Evolutionary conservation across 2,113 vertebrate genomes (phyloP).

Genomic region (Sceloporus undulatus): DNA sequence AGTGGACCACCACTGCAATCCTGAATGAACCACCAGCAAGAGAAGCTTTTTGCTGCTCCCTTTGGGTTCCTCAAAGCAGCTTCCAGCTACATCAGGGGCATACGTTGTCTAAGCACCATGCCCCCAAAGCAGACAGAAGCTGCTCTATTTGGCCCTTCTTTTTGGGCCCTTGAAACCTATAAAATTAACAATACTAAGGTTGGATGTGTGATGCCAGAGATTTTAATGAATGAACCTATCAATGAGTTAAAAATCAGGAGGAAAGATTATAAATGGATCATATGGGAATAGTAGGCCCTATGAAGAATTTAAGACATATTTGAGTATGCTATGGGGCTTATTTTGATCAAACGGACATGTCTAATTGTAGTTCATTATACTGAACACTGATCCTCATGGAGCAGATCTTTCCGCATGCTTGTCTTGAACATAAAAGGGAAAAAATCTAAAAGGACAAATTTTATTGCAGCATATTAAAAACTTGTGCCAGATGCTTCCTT

Average conservation of each 20-base stretch:
- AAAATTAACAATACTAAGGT: not conserved
- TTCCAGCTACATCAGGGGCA: no score
- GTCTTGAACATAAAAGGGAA: not conserved
- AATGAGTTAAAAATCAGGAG: not conserved
- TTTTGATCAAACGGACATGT: not conserved
- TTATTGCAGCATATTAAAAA: conserved; percentile 60
- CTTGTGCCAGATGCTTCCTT: conserved; percentile 74
- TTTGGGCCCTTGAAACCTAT: not conserved
- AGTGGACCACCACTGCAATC: no score
- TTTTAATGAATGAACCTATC: not conserved
- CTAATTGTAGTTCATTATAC: not conserved
- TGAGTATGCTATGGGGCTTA: not conserved
- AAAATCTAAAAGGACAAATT: conserved; percentile 58
- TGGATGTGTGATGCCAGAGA: not conserved
- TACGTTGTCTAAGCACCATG: not conserved
- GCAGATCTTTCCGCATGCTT: not conserved
- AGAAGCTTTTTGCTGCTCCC: not conserved
- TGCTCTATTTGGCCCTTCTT: not conserved
- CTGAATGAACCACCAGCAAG: not conserved
- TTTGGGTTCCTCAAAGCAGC: no score
- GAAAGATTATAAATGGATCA: not conserved
- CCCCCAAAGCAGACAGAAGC: no score
- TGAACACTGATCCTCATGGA: not conserved
- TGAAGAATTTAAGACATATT: not conserved
- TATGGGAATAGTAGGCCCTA: not conserved